Evolutionary conservation across 2,888 invertebrate species (phyloP).

Genomic region (Temnothorax ravouxi): DNA sequence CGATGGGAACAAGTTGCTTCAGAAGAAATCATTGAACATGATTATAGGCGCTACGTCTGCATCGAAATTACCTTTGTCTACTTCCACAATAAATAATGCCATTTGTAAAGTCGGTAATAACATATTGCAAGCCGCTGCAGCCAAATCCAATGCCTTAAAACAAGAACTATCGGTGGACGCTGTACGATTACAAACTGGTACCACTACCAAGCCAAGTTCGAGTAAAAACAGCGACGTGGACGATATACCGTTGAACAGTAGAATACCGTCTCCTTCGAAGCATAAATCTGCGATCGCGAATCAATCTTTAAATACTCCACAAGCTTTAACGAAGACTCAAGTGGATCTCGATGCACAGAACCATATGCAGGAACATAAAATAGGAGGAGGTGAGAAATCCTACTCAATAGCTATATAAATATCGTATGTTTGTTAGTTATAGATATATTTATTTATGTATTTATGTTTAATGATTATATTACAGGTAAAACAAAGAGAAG

Average conservation of each 20-base stretch:
- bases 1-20: slow-evolving; percentile 84
- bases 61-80: slow-evolving; percentile 83
- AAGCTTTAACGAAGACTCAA: slow-evolving; percentile 80
- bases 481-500: slow-evolving; percentile 87
- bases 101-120: slow-evolving; percentile 82
- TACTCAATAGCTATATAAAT: slow-evolving; percentile 4
- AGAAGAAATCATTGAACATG: slow-evolving; percentile 84
- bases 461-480: slow-evolving; percentile 49
- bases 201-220: slow-evolving; percentile 79
- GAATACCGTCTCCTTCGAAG: slow-evolving; percentile 85
- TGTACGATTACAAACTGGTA: slow-evolving; percentile 74
- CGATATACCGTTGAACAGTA: slow-evolving; percentile 85
- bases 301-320: slow-evolving; percentile 80
- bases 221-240: slow-evolving; percentile 83
- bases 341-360: slow-evolving; percentile 83
- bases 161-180: slow-evolving; percentile 79
- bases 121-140: slow-evolving; percentile 81
- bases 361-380: slow-evolving; percentile 85
- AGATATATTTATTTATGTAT: not conserved
- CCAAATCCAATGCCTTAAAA: slow-evolving; percentile 84
- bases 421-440: not conserved
- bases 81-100: slow-evolving; percentile 82
- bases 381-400: slow-evolving; percentile 84
- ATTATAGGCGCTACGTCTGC: slow-evolving; percentile 82
- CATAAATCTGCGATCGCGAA: slow-evolving; percentile 81